Percentiles rank a stretch among this genome's conserved stretches.
Evolutionary conservation across 2,113 vertebrate species (phyloP).

Genomic region (Carassius gibelio): DNA sequence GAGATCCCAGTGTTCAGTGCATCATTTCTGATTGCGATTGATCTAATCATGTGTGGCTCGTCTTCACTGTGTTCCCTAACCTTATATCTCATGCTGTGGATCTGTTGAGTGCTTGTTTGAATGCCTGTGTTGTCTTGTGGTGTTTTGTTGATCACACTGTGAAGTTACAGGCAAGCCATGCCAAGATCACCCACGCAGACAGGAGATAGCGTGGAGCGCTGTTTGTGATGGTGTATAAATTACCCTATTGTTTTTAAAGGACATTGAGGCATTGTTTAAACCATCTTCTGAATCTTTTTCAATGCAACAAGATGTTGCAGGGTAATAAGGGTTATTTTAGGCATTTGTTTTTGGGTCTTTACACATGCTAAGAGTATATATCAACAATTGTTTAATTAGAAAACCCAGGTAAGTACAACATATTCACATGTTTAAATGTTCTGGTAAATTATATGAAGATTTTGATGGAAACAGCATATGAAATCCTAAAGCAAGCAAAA

Average conservation of each 20-base stretch:
- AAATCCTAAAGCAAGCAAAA: not conserved
- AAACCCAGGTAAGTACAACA: slow-evolving; percentile 9
- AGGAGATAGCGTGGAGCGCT: slow-evolving; percentile 63
- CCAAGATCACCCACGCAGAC: slow-evolving; percentile 31
- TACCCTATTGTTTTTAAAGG: not conserved
- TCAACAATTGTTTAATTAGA: not conserved
- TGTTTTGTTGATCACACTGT: slow-evolving; percentile 10
- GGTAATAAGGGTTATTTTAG: not conserved
- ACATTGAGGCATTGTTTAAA: slow-evolving; percentile 25
- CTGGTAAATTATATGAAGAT: not conserved
- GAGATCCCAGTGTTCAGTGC: slow-evolving; percentile 26
- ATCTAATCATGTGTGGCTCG: not conserved
- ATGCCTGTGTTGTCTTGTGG: slow-evolving; percentile 27
- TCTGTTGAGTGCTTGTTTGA: slow-evolving; percentile 13
- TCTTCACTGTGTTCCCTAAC: slow-evolving; percentile 16
- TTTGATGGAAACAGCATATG: not conserved
- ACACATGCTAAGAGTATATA: not conserved
- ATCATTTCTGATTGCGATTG: slow-evolving; percentile 5
- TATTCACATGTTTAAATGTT: not conserved
- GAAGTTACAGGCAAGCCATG: slow-evolving; percentile 7
- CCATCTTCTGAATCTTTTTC: not conserved
- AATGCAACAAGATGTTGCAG: slow-evolving; percentile 5
- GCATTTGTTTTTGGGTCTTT: not conserved
- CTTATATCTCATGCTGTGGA: not conserved
- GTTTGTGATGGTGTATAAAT: slow-evolving; percentile 17